These are phyloP conservation scores for Candidula unifasciata DNA, from an alignment of 2,888 invertebrate genomes.

Conservation along the genomic window DNA sequence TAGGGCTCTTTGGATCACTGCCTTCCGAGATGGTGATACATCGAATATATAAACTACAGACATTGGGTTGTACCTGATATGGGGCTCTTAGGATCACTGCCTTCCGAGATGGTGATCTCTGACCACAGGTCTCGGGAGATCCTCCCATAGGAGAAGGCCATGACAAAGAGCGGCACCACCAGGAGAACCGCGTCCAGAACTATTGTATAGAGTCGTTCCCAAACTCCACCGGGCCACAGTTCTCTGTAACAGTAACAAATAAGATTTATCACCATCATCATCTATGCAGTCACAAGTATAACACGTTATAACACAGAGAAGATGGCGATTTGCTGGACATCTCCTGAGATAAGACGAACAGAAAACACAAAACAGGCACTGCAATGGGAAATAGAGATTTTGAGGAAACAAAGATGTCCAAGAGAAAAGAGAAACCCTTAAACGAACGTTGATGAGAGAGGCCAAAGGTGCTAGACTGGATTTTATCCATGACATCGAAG, in stretches of 20 bases:
- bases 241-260: slow-evolving; percentile 54
- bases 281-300: too few species aligned
- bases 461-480: too few species aligned
- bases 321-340: too few species aligned
- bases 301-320: too few species aligned
- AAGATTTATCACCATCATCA: too few species aligned
- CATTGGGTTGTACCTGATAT: slow-evolving; percentile 24
- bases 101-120: slow-evolving; percentile 27
- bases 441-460: too few species aligned
- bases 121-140: slow-evolving; percentile 75
- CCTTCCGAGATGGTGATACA: neutral
- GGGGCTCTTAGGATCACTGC: slow-evolving; percentile 25
- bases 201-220: slow-evolving; percentile 82
- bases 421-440: too few species aligned
- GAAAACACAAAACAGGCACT: too few species aligned
- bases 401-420: too few species aligned
- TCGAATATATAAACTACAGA: neutral
- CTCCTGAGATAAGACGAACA: too few species aligned
- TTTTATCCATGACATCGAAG: too few species aligned
- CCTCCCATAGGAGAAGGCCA: slow-evolving; percentile 84
- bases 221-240: slow-evolving; percentile 68
- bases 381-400: too few species aligned
- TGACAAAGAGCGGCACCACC: slow-evolving; percentile 86
- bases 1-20: slow-evolving; percentile 23
- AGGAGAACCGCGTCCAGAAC: slow-evolving; percentile 85